Conservation (phyloP, 2,113 vertebrate species). For the Acrocephalus arundinaceus region DNA sequence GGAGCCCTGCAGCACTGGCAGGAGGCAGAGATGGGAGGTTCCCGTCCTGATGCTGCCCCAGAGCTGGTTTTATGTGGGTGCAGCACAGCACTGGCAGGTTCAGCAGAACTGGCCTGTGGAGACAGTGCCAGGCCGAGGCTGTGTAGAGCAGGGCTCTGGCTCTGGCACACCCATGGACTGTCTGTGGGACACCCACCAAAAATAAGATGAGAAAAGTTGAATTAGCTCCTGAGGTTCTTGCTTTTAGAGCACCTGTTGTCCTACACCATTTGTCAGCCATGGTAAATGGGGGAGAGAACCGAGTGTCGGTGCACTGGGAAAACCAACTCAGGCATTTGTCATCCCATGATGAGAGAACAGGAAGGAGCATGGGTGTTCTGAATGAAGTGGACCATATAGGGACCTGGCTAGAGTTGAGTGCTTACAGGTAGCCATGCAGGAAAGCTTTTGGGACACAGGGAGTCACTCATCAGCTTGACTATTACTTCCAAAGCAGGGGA, state of each 20-base stretch:
- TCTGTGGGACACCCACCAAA: accelerated
- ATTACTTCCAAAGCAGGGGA: background rate
- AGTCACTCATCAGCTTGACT: background rate
- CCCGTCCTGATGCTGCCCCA: background rate
- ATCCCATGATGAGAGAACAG: background rate
- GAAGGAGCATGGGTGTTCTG: background rate
- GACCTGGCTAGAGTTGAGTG: background rate
- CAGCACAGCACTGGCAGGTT: background rate
- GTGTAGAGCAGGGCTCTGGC: background rate
- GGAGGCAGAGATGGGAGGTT: background rate
- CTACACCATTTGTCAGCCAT: background rate
- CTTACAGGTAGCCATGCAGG: background rate
- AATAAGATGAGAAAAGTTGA: background rate
- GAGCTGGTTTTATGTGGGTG: background rate
- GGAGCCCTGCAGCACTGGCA: background rate
- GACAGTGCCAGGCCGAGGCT: accelerated
- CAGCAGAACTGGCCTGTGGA: background rate
- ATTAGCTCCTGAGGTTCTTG: background rate
- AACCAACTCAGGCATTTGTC: background rate
- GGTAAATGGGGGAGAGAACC: background rate
- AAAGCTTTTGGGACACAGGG: background rate
- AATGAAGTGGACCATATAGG: background rate
- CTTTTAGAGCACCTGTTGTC: background rate
- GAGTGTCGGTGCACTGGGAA: background rate
- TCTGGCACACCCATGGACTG: background rate